Conservation (phyloP, 2,797 vertebrate species). For the Xiphorhynchus erythropygius region DNA sequence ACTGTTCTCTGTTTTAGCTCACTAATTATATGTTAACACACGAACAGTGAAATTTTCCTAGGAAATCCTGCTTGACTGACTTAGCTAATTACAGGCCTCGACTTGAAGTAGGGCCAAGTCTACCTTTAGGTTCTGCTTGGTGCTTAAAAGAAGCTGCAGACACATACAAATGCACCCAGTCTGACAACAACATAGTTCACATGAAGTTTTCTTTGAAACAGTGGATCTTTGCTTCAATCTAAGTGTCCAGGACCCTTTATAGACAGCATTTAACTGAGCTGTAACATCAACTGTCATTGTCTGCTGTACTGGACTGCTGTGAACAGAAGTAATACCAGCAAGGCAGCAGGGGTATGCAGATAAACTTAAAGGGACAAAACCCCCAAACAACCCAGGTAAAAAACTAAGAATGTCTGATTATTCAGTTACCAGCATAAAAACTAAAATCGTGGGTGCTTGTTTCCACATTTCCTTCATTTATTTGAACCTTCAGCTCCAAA, state of each 20-base stretch:
- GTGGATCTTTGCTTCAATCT: neutral
- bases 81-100: neutral
- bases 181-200: neutral
- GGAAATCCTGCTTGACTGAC: conserved; percentile 8
- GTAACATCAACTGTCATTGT: neutral
- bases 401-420: neutral
- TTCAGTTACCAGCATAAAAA: neutral
- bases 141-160: conserved; percentile 6
- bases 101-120: conserved; percentile 13
- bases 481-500: neutral
- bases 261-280: neutral
- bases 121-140: conserved; percentile 14
- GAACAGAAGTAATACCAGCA: neutral
- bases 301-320: neutral
- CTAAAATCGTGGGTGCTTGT: neutral
- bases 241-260: neutral
- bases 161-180: neutral
- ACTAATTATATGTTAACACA: conserved; percentile 11
- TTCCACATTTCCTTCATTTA: neutral
- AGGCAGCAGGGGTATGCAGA: neutral
- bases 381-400: neutral
- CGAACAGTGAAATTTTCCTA: neutral
- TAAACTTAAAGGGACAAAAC: neutral
- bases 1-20: conserved; percentile 10
- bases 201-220: neutral